Percentiles rank a stretch among this genome's conserved stretches.
phyloP scores from a whole-genome alignment of 2,888 invertebrate species.

The Papilio elwesi region DNA sequence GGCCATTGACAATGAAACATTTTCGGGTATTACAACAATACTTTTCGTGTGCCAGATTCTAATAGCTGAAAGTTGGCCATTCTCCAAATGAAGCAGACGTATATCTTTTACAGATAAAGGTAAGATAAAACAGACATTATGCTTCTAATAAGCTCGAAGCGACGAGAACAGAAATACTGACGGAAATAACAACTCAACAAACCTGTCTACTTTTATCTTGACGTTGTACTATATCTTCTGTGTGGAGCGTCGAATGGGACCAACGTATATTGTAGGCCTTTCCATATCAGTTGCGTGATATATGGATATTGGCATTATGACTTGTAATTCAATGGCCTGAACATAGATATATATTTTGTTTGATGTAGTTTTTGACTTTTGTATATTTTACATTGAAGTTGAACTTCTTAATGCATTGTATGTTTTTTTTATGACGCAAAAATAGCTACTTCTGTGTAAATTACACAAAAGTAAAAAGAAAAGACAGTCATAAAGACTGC shows the following conservation, averaged over 20 bases:
- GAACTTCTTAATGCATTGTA: too few relatives aligned
- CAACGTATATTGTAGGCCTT: slow-evolving; percentile 27
- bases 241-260: slow-evolving; percentile 31
- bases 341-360: not conserved
- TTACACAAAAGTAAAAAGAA: too few relatives aligned
- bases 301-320: not conserved
- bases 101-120: slow-evolving; percentile 22
- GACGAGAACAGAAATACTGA: slow-evolving; percentile 9
- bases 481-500: too few relatives aligned
- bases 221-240: slow-evolving; percentile 31
- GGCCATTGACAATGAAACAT: not conserved
- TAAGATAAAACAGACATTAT: slow-evolving; percentile 7
- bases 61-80: slow-evolving; percentile 1
- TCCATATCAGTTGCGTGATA: slow-evolving; percentile 12
- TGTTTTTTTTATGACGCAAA: too few relatives aligned
- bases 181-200: slow-evolving; percentile 26
- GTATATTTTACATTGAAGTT: too few relatives aligned
- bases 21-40: not conserved
- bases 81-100: not conserved
- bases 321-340: too few relatives aligned
- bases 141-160: slow-evolving; percentile 9
- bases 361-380: not conserved
- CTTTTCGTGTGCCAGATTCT: not conserved
- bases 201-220: slow-evolving; percentile 37
- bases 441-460: too few relatives aligned